Percentiles rank a stretch among this genome's conserved stretches.
phyloP scores from a whole-genome alignment of 2,797 vertebrate genomes.

The Takifugu rubripes region DNA sequence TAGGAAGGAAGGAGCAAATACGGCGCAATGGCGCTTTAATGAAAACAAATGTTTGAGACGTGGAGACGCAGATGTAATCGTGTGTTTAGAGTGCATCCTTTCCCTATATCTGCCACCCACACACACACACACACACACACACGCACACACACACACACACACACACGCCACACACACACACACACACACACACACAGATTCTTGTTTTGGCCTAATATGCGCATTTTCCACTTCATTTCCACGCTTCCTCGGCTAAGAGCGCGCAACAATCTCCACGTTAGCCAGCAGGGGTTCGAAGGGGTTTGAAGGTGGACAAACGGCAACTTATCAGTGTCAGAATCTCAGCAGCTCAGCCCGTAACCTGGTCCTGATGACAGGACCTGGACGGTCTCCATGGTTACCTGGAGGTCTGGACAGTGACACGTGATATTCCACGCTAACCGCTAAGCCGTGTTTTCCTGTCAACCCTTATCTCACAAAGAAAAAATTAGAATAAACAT shows the following conservation, averaged over 20 bases:
- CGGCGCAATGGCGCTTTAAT: slow-evolving; percentile 66
- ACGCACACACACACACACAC: slow-evolving; percentile 31
- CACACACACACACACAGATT: slow-evolving; percentile 23
- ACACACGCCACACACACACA: slow-evolving; percentile 31
- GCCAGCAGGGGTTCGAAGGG: too few relatives aligned
- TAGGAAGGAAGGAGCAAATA: slow-evolving; percentile 58
- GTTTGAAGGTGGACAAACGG: too few relatives aligned
- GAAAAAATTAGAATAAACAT: too few relatives aligned
- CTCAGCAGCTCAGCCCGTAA: too few relatives aligned
- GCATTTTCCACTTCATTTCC: slow-evolving; percentile 72
- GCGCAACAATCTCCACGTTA: background rate
- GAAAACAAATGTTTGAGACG: slow-evolving; percentile 63
- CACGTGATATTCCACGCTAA: too few relatives aligned
- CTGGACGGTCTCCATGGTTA: too few relatives aligned
- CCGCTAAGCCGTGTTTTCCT: too few relatives aligned
- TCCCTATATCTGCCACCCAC: slow-evolving; percentile 21
- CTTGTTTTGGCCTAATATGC: slow-evolving; percentile 59
- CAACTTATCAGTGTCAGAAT: too few relatives aligned
- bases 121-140: background rate
- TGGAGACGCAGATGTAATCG: slow-evolving; percentile 66
- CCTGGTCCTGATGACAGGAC: too few relatives aligned
- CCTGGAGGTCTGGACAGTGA: too few relatives aligned
- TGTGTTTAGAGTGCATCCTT: slow-evolving; percentile 54
- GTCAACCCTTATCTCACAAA: too few relatives aligned
- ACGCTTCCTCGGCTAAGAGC: slow-evolving; percentile 50